Evolutionary conservation across 2,888 invertebrate species (phyloP).

Genomic region (Quadroppia sp.): DNA sequence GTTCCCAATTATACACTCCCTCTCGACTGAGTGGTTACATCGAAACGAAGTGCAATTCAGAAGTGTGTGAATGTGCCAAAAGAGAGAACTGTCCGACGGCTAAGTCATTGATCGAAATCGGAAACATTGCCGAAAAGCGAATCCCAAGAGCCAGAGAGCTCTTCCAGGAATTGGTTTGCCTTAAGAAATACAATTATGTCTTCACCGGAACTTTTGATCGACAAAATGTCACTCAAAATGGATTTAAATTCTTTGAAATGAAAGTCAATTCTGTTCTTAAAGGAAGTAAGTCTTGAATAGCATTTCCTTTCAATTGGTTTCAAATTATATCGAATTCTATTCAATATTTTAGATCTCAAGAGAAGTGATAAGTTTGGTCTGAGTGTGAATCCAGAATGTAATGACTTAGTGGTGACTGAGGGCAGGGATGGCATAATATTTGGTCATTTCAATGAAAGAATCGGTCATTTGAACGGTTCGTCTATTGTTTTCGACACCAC

Average conservation of each 20-base stretch:
- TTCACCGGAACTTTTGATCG: conserved; percentile 6
- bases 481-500: conserved; percentile 23
- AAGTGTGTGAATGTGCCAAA: conserved; percentile 39
- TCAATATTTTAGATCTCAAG: not conserved
- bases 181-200: conserved; percentile 35
- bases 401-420: not conserved
- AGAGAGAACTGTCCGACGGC: conserved; percentile 32
- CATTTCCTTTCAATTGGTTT: not conserved
- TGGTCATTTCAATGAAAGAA: conserved; percentile 18
- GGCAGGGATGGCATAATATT: conserved; percentile 9
- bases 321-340: not conserved
- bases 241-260: conserved; percentile 10
- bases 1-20: conserved; percentile 38
- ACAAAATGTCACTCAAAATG: conserved; percentile 2
- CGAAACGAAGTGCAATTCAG: conserved; percentile 34
- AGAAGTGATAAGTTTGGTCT: conserved; percentile 4
- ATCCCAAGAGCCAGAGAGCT: conserved; percentile 24
- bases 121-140: conserved; percentile 35
- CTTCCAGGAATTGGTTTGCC: conserved; percentile 37
- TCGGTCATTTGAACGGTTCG: conserved; percentile 10
- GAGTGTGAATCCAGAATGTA: conserved; percentile 4
- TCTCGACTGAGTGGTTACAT: conserved; percentile 34
- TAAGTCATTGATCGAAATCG: conserved; percentile 38
- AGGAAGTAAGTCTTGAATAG: conserved; percentile 34
- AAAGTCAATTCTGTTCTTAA: conserved; percentile 9